Conservation (phyloP, 2,797 vertebrate genomes). For the Echiichthys vipera region DNA sequence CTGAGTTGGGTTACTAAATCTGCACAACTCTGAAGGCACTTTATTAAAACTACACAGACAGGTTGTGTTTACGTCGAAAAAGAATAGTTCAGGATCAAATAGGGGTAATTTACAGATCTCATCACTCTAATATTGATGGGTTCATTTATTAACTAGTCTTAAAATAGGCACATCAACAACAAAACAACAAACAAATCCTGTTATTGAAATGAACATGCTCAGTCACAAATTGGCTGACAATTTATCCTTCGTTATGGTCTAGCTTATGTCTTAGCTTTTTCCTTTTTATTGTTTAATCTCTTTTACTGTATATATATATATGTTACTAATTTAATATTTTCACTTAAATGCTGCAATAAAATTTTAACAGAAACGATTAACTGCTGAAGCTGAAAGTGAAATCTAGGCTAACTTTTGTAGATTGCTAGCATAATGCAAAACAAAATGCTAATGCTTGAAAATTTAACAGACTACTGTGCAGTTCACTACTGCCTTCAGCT, state of each 20-base stretch:
- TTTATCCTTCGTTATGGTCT: conserved; percentile 34
- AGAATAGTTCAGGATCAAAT: conserved; percentile 58
- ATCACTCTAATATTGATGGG: conserved; percentile 25
- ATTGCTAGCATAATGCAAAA: conserved; percentile 51
- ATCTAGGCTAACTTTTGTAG: conserved; percentile 55
- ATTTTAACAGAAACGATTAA: conserved; percentile 53
- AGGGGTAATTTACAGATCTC: conserved; percentile 27
- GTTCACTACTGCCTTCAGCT: conserved; percentile 39
- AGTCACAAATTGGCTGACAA: conserved; percentile 33
- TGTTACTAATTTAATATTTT: conserved; percentile 67
- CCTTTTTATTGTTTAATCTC: conserved; percentile 37
- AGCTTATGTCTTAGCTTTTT: conserved; percentile 34
- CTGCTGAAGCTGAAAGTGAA: conserved; percentile 47
- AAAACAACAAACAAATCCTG: conserved; percentile 41
- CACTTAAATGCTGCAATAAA: conserved; percentile 63
- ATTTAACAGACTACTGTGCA: conserved; percentile 36
- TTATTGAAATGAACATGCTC: conserved; percentile 45
- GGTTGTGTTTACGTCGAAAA: conserved; percentile 55
- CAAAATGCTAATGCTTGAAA: conserved; percentile 58
- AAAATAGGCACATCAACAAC: conserved; percentile 23
- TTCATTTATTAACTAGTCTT: conserved; percentile 25
- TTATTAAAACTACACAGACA: conserved; percentile 79
- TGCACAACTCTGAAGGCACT: conserved; percentile 88
- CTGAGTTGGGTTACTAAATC: conserved; percentile 81
- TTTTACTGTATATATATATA: conserved; percentile 54